A percentile compares a stretch with the other conserved stretches of the same genome.
Conservation (phyloP, 2,113 vertebrate genomes). For the Trachemys scripta region DNA sequence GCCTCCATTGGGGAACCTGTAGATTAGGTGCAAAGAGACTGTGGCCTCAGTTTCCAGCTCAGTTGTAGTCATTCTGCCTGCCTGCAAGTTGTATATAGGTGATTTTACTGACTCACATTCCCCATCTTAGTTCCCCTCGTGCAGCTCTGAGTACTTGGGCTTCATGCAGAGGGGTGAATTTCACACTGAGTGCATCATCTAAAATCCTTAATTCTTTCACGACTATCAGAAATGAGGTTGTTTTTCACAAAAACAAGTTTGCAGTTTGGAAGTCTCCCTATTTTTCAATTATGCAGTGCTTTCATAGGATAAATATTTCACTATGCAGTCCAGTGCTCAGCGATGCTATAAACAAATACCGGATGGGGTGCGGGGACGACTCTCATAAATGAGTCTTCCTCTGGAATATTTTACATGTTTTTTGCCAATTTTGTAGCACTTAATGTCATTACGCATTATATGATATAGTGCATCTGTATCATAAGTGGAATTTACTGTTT, state of each 20-base stretch:
- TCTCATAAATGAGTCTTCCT: not conserved
- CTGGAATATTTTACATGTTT: not conserved
- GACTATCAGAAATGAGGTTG: not conserved
- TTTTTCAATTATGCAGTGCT: slow-evolving; percentile 20
- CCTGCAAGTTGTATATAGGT: not conserved
- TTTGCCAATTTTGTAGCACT: not conserved
- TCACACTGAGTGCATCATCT: not conserved
- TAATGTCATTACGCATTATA: not conserved
- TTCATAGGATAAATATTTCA: slow-evolving; percentile 35
- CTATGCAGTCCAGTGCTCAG: slow-evolving; percentile 35
- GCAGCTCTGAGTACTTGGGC: not conserved
- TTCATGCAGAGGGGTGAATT: not conserved
- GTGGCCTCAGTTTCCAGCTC: not conserved
- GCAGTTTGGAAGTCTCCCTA: not conserved
- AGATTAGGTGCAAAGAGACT: not conserved
- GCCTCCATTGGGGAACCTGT: not conserved
- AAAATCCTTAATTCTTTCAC: not conserved
- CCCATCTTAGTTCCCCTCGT: not conserved
- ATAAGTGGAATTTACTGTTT: not conserved
- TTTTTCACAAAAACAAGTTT: not conserved
- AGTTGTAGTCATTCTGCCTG: not conserved
- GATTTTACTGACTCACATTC: not conserved
- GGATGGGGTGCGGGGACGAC: not conserved
- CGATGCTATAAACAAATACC: slow-evolving; percentile 25
- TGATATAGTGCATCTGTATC: not conserved